Evolutionary conservation across 2,797 vertebrate species (phyloP).

Genomic region (Rhynchonycteris naso): DNA sequence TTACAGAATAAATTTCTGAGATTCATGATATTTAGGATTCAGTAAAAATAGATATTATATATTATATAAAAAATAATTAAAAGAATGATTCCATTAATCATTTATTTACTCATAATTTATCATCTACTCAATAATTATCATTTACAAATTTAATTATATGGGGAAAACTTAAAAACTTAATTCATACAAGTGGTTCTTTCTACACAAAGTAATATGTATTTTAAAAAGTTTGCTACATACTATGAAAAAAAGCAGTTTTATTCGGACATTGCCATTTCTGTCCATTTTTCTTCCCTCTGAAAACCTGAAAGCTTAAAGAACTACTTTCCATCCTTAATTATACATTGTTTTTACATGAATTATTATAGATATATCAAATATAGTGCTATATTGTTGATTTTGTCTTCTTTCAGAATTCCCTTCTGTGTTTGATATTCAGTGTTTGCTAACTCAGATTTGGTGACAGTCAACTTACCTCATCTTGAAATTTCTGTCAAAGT

Average conservation of each 20-base stretch:
- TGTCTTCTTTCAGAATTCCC: neutral
- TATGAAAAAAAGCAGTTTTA: neutral
- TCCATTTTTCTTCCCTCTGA: neutral
- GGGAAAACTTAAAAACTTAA: neutral
- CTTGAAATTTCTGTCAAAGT: constrained; percentile 6
- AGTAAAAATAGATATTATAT: neutral
- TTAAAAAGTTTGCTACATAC: neutral
- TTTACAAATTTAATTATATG: neutral
- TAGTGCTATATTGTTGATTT: neutral
- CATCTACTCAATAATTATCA: constrained; percentile 15
- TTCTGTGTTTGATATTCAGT: neutral
- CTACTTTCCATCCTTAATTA: neutral
- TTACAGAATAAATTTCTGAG: neutral
- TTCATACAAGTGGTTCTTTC: neutral
- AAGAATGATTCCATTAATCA: neutral
- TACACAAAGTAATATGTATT: neutral
- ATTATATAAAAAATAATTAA: neutral
- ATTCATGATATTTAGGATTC: neutral
- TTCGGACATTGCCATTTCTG: neutral
- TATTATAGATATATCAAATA: neutral
- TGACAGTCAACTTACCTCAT: neutral
- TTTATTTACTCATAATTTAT: neutral
- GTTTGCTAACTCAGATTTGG: constrained; percentile 43
- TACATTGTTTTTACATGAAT: neutral
- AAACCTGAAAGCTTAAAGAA: neutral